These are phyloP conservation scores for Sarcophaga caerulescens DNA, from an alignment of 2,888 invertebrate species.

Conservation along the genomic window DNA sequence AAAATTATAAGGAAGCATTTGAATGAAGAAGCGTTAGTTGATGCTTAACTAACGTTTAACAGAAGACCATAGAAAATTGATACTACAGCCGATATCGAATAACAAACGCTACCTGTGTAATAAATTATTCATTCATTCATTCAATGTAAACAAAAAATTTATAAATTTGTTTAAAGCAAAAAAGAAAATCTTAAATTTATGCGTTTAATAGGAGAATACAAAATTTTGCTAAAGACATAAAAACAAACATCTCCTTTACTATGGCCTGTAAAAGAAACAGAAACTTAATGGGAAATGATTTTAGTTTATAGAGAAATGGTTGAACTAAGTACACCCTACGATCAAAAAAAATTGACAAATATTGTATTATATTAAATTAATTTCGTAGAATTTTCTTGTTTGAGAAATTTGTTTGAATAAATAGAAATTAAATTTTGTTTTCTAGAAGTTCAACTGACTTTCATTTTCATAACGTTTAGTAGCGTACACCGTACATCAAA, in stretches of 20 bases:
- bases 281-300: too few relatives aligned
- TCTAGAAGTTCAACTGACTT: too few relatives aligned
- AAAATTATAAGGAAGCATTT: slow-evolving; percentile 15
- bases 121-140: slow-evolving; percentile 58
- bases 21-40: slow-evolving; percentile 14
- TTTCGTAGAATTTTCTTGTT: too few relatives aligned
- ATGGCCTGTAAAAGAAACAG: too few relatives aligned
- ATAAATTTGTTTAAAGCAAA: slow-evolving; percentile 41
- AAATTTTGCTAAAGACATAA: slow-evolving; percentile 27
- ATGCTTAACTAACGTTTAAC: background rate
- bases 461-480: background rate
- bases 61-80: slow-evolving; percentile 31
- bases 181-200: slow-evolving; percentile 21
- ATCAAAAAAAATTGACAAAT: too few relatives aligned
- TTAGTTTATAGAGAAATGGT: too few relatives aligned
- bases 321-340: too few relatives aligned
- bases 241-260: slow-evolving; percentile 7
- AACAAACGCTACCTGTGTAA: slow-evolving; percentile 47
- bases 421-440: too few relatives aligned
- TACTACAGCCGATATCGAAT: background rate
- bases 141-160: slow-evolving; percentile 12
- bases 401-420: too few relatives aligned
- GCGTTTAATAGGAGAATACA: background rate
- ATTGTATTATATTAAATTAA: too few relatives aligned
- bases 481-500: background rate